Conservation (phyloP, 2,113 vertebrate genomes). For the Odontophorus gujanensis region DNA sequence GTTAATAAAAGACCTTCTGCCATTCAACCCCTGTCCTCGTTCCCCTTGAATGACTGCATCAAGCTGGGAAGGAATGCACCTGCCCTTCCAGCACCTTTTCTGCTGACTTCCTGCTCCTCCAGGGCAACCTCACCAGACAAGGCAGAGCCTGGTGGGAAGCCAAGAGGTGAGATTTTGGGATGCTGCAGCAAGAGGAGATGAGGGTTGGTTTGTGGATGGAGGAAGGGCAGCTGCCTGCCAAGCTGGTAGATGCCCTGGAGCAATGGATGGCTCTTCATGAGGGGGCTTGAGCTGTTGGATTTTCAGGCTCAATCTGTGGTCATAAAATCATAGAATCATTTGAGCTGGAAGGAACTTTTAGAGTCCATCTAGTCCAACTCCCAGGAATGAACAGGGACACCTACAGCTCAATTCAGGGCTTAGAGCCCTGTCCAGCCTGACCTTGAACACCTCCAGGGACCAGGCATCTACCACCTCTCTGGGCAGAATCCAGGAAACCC, state of each 20-base stretch:
- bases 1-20: background rate
- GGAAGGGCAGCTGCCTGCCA: background rate
- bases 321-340: too few relatives aligned
- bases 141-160: background rate
- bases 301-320: background rate
- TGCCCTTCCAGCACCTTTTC: background rate
- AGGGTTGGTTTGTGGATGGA: background rate
- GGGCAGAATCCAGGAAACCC: background rate
- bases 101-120: background rate
- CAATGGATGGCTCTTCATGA: background rate
- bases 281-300: background rate
- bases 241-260: background rate
- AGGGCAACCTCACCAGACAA: background rate
- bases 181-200: background rate
- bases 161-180: rapidly evolving
- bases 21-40: rapidly evolving
- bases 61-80: background rate
- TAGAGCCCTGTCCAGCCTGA: too few relatives aligned
- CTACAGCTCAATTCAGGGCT: too few relatives aligned
- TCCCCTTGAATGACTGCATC: background rate
- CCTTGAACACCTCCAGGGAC: too few relatives aligned
- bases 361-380: too few relatives aligned
- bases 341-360: too few relatives aligned
- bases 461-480: too few relatives aligned
- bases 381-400: too few relatives aligned